Conservation (phyloP, 2,888 invertebrate genomes). For the Parascotia fuliginaria region DNA sequence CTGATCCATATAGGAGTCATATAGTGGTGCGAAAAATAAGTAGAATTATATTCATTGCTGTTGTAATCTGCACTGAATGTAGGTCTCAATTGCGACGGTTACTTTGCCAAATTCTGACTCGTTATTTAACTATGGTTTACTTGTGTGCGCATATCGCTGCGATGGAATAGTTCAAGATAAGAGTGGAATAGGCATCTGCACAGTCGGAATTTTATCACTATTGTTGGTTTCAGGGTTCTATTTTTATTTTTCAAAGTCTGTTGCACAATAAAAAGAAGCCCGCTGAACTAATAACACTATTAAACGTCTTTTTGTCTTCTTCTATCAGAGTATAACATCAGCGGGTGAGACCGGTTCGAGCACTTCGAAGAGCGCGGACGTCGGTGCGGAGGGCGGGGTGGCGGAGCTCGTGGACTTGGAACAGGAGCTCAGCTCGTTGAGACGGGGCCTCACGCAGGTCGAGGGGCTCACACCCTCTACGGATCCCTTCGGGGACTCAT, state of each 20-base stretch:
- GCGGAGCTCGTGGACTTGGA: conserved; percentile 95
- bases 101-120: background rate
- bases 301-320: background rate
- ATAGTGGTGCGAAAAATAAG: background rate
- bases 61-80: background rate
- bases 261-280: no score
- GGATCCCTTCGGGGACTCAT: conserved; percentile 80
- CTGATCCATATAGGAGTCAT: background rate
- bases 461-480: conserved; percentile 92
- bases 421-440: conserved; percentile 93
- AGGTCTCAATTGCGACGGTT: background rate
- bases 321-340: conserved; percentile 59
- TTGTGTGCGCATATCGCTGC: background rate
- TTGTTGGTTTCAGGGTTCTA: no score
- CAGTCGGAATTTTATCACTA: no score
- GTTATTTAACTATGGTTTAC: background rate
- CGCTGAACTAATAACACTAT: background rate
- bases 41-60: background rate
- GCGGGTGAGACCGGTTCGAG: conserved; percentile 55
- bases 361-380: conserved; percentile 54
- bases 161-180: no score
- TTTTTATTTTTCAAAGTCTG: no score
- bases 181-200: background rate
- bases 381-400: conserved; percentile 87
- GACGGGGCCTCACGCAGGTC: conserved; percentile 95